A percentile compares a stretch with the other conserved stretches of the same genome.
These are phyloP conservation scores for Sinocyclocheilus grahami DNA, from an alignment of 2,113 vertebrate species.

Conservation along the genomic window DNA sequence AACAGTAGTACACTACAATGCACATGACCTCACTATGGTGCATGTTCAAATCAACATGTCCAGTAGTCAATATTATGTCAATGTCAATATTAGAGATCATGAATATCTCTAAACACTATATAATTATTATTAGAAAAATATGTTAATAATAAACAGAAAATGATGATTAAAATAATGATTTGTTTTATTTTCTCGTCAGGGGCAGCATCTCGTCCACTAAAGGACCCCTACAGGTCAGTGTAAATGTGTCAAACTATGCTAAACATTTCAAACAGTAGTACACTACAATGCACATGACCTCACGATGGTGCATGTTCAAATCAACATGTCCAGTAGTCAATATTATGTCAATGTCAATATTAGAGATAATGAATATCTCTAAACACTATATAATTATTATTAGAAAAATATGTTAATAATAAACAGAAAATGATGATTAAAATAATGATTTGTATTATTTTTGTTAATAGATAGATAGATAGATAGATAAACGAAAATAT, in stretches of 20 bases:
- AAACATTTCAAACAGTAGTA: neutral
- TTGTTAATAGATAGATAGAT: too few relatives aligned
- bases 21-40: neutral
- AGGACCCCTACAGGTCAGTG: conserved; percentile 86
- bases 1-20: neutral
- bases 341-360: neutral
- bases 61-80: too few relatives aligned
- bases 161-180: too few relatives aligned
- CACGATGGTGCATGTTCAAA: neutral
- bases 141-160: too few relatives aligned
- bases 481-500: too few relatives aligned
- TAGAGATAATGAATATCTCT: neutral
- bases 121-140: too few relatives aligned
- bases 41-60: neutral
- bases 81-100: neutral
- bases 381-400: too few relatives aligned
- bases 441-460: too few relatives aligned
- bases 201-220: conserved; percentile 86
- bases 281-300: neutral
- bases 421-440: too few relatives aligned
- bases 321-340: too few relatives aligned
- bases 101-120: neutral
- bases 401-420: too few relatives aligned
- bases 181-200: conserved; percentile 75
- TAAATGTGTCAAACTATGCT: neutral